Conservation (phyloP, 2,113 vertebrate species). For the Theropithecus gelada region DNA sequence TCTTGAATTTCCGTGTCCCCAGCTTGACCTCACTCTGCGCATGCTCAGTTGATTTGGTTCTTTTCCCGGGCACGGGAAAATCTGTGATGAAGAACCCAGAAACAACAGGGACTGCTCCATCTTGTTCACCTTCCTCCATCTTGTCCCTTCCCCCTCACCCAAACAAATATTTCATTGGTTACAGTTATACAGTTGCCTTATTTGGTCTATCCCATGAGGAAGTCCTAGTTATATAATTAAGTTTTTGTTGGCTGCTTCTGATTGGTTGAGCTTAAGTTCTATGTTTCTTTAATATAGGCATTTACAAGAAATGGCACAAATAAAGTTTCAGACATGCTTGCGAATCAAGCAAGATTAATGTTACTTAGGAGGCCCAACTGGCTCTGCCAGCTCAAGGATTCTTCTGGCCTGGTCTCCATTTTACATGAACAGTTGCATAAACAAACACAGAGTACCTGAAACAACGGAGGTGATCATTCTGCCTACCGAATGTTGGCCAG, state of each 20-base stretch:
- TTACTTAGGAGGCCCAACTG: not conserved
- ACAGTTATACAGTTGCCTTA: not conserved
- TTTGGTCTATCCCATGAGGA: not conserved
- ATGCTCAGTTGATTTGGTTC: too few relatives aligned
- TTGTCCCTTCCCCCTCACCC: too few relatives aligned
- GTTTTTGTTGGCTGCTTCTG: not conserved
- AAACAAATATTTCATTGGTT: not conserved
- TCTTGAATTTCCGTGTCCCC: too few relatives aligned
- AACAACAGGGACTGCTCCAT: too few relatives aligned
- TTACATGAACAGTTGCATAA: not conserved
- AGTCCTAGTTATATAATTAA: not conserved
- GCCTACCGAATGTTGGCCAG: not conserved
- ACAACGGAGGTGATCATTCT: not conserved
- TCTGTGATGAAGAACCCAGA: too few relatives aligned
- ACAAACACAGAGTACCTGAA: not conserved
- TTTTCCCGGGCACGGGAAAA: too few relatives aligned
- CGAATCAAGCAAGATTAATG: not conserved
- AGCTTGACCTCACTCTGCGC: too few relatives aligned
- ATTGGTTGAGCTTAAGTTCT: not conserved
- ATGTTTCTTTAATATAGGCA: not conserved
- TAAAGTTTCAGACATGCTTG: not conserved
- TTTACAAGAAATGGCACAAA: not conserved
- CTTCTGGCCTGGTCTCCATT: not conserved
- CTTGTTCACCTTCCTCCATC: too few relatives aligned
- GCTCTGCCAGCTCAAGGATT: not conserved